Percentiles rank a stretch among this genome's conserved stretches.
These are phyloP conservation scores for Furnarius figulus DNA, from an alignment of 2,113 vertebrate genomes.

Conservation along the genomic window DNA sequence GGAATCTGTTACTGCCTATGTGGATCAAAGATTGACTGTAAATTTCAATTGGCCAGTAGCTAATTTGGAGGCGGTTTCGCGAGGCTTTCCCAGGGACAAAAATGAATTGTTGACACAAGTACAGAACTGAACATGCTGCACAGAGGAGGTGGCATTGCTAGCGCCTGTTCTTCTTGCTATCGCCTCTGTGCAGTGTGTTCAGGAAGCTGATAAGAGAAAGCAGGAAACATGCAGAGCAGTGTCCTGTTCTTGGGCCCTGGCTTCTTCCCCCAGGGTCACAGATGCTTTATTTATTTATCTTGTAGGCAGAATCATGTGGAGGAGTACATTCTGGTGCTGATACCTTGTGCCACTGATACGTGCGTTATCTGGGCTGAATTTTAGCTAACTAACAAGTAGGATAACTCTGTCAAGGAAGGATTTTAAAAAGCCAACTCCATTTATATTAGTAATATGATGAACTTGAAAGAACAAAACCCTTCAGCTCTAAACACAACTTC, in stretches of 20 bases:
- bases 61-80: neutral
- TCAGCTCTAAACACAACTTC: neutral
- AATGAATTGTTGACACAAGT: neutral
- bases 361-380: neutral
- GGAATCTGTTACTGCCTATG: neutral
- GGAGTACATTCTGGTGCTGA: neutral
- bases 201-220: constrained; percentile 60
- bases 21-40: neutral
- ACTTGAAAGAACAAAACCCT: neutral
- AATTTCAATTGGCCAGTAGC: neutral
- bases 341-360: neutral
- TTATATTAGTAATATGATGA: neutral
- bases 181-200: neutral
- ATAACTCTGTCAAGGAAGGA: neutral
- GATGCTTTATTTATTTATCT: constrained; percentile 31
- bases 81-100: neutral
- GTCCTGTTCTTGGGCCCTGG: neutral
- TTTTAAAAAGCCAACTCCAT: neutral
- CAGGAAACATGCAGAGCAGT: constrained; percentile 20
- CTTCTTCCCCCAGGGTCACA: neutral
- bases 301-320: neutral
- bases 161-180: neutral
- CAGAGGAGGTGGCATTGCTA: neutral
- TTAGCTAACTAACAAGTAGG: neutral
- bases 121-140: neutral